These are phyloP conservation scores for Piprites chloris DNA, from an alignment of 2,113 vertebrate species.

Conservation along the genomic window DNA sequence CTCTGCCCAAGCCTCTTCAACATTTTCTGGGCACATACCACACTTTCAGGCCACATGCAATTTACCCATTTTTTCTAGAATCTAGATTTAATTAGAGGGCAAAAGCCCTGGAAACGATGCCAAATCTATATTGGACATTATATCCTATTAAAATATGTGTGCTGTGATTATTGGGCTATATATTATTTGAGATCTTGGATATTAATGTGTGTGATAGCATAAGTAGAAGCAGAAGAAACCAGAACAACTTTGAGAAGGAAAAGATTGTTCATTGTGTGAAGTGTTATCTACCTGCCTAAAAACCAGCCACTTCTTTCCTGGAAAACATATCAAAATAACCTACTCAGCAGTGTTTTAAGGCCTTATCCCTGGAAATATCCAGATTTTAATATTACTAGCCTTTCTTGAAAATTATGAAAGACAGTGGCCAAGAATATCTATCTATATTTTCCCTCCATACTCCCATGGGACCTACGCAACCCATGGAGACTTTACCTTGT, in stretches of 20 bases:
- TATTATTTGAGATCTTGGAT: neutral
- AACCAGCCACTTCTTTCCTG: neutral
- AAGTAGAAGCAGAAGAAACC: neutral
- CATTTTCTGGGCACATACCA: neutral
- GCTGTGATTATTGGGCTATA: neutral
- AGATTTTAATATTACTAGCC: neutral
- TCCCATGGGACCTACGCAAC: neutral
- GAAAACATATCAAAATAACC: neutral
- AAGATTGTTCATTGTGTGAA: neutral
- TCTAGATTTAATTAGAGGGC: neutral
- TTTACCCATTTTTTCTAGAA: neutral
- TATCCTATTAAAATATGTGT: neutral
- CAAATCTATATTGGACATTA: neutral
- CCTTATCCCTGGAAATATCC: neutral
- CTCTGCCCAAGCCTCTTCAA: neutral
- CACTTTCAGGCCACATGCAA: neutral
- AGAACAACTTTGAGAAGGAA: neutral
- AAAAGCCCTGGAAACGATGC: neutral
- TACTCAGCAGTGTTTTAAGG: neutral
- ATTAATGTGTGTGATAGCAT: neutral
- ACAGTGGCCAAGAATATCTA: neutral
- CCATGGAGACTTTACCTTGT: constrained; percentile 76
- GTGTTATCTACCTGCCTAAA: neutral
- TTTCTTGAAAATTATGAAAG: neutral
- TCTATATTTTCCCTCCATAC: neutral